phyloP scores from a whole-genome alignment of 2,113 vertebrate genomes.

The Chionis minor region DNA sequence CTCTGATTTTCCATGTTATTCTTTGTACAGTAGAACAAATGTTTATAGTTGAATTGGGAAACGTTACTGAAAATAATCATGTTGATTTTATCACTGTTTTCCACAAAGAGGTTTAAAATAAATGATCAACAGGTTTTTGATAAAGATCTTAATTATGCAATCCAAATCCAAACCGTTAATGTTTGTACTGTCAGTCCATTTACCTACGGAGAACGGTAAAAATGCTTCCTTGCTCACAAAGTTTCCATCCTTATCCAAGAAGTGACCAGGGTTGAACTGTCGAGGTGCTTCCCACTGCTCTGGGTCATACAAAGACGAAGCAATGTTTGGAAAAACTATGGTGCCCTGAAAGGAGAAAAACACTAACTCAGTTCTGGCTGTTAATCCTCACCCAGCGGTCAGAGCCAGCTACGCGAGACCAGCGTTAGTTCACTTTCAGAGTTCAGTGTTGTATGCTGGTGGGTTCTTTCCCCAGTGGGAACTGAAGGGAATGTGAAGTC shows the following conservation, averaged over 20 bases:
- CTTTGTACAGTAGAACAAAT: neutral
- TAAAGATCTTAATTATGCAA: neutral
- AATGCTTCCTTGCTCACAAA: conserved; percentile 69
- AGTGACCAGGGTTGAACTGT: conserved; percentile 68
- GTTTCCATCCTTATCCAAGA: conserved; percentile 70
- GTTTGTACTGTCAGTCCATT: neutral
- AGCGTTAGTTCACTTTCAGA: neutral
- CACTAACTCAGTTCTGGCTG: neutral
- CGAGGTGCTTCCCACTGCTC: conserved; percentile 65
- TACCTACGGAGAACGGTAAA: conserved; percentile 72
- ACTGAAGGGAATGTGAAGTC: neutral
- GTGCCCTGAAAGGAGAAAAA: conserved; percentile 53
- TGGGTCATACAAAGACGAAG: conserved; percentile 60
- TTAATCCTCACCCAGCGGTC: neutral
- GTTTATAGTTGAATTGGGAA: neutral
- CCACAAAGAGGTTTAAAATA: neutral
- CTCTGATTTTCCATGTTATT: neutral
- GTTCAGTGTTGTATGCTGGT: neutral
- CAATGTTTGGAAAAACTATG: conserved; percentile 64
- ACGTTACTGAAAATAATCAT: neutral
- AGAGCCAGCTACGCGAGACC: neutral
- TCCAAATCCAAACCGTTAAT: neutral
- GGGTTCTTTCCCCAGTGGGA: neutral
- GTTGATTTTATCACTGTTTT: neutral
- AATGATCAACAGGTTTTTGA: neutral